Percentiles rank a stretch among this genome's conserved stretches.
These are phyloP conservation scores for Platalea minor DNA, from an alignment of 2,797 vertebrate species.

Conservation along the genomic window DNA sequence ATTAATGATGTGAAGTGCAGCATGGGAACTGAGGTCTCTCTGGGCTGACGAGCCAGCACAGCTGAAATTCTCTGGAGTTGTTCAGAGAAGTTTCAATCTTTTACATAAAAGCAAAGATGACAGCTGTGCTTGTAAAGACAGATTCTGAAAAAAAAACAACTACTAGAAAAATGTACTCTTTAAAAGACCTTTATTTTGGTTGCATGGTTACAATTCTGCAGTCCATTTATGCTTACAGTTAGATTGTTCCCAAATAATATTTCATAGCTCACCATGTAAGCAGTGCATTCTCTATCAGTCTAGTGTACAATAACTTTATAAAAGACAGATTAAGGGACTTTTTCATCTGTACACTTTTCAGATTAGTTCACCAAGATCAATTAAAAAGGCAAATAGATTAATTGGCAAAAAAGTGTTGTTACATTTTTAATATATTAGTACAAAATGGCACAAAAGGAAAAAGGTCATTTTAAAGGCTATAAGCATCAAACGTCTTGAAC, in stretches of 20 bases:
- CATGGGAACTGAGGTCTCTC: not conserved
- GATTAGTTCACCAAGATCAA: constrained; percentile 56
- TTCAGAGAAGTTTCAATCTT: not conserved
- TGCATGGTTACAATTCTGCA: constrained; percentile 55
- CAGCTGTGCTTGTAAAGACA: not conserved
- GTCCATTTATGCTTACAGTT: constrained; percentile 30
- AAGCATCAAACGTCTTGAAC: not conserved
- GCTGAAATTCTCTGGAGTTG: not conserved
- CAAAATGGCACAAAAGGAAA: constrained; percentile 61
- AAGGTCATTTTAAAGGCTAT: constrained; percentile 33
- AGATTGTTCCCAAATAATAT: constrained; percentile 53
- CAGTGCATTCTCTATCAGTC: constrained; percentile 50
- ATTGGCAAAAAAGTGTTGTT: constrained; percentile 56
- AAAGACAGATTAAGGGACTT: constrained; percentile 64
- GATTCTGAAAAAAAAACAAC: not conserved
- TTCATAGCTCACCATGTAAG: constrained; percentile 56
- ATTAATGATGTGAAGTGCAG: not conserved
- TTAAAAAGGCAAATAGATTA: constrained; percentile 67
- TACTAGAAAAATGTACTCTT: not conserved
- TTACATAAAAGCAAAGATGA: not conserved
- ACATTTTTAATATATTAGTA: constrained; percentile 55
- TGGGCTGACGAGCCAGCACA: not conserved
- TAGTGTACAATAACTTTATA: constrained; percentile 62
- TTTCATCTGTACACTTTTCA: constrained; percentile 50
- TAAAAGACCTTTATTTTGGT: constrained; percentile 74